These are phyloP conservation scores for Melanocharis versteri DNA, from an alignment of 2,113 vertebrate species.

Conservation along the genomic window DNA sequence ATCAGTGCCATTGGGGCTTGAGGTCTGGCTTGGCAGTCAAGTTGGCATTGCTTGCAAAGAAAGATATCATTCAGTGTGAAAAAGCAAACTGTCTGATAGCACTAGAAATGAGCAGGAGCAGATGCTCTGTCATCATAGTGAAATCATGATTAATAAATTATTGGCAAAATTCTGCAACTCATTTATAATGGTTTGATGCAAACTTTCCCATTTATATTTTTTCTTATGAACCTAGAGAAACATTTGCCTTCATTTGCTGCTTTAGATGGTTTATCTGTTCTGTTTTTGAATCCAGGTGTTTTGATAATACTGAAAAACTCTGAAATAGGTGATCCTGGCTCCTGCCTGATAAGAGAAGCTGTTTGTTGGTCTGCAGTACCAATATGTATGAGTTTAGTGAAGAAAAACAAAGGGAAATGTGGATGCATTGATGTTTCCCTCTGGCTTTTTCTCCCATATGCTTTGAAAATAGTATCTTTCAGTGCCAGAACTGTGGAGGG, in stretches of 20 bases:
- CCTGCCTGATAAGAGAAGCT: conserved; percentile 29
- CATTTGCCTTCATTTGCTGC: not conserved
- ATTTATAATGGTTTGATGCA: not conserved
- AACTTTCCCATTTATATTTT: not conserved
- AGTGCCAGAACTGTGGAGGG: not conserved
- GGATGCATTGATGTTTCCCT: not conserved
- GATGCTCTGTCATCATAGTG: not conserved
- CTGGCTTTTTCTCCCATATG: not conserved
- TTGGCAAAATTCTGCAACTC: not conserved
- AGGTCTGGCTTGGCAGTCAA: not conserved
- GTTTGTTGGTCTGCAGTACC: not conserved
- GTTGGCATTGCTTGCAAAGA: not conserved
- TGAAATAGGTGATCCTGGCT: conserved; percentile 29
- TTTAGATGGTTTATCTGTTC: conserved; percentile 33
- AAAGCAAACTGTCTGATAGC: not conserved
- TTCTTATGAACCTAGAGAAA: not conserved
- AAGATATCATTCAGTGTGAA: not conserved
- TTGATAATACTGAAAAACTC: not conserved
- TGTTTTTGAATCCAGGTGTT: not conserved
- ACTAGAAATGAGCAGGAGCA: not conserved
- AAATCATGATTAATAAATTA: not conserved
- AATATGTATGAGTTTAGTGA: not conserved
- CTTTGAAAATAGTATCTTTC: conserved; percentile 3
- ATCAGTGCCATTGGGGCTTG: not conserved
- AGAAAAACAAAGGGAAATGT: not conserved